Conservation (phyloP, 2,113 vertebrate species). For the Sapayoa aenigma region DNA sequence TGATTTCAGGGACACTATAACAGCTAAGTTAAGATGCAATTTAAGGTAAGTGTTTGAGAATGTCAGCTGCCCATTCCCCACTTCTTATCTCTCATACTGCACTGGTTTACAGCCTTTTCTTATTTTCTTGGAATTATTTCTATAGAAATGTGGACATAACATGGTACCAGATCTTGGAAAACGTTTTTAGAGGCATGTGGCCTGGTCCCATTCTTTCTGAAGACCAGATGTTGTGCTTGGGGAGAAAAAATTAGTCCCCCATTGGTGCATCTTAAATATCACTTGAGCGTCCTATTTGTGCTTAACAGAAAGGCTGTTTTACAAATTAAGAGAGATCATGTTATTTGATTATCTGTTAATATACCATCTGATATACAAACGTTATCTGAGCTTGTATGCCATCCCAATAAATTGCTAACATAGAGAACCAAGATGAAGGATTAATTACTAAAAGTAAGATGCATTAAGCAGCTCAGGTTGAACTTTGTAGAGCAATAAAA, state of each 20-base stretch:
- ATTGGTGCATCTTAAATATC: not conserved
- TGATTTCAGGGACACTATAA: not conserved
- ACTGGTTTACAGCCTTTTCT: not conserved
- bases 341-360: not conserved
- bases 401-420: not conserved
- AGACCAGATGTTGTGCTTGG: not conserved
- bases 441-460: not conserved
- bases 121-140: not conserved
- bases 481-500: not conserved
- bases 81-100: not conserved
- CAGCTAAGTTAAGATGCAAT: not conserved
- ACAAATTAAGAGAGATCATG: not conserved
- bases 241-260: not conserved
- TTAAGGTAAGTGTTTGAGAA: not conserved
- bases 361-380: not conserved
- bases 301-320: not conserved
- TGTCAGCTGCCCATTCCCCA: fast-evolving
- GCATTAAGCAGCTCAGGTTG: not conserved
- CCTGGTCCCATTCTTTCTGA: not conserved
- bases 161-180: not conserved
- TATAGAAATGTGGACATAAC: not conserved
- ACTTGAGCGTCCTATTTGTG: not conserved
- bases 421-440: not conserved
- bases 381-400: not conserved
- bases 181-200: not conserved